Evolutionary conservation across 2,113 vertebrate species (phyloP).

Genomic region (human (Homo sapiens)): DNA sequence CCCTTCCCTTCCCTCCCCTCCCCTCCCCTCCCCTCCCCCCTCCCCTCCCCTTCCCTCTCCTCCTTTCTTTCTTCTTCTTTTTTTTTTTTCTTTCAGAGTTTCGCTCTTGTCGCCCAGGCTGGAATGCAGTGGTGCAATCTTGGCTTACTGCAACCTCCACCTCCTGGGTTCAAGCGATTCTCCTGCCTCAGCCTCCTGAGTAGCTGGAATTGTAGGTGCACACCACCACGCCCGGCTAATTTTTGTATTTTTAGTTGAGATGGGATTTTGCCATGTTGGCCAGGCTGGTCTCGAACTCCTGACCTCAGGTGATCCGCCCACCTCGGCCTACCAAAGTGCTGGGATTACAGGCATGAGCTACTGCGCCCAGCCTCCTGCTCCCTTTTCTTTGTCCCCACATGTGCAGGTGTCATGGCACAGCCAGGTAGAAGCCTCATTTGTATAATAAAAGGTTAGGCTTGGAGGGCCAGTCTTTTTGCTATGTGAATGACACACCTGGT

Average conservation of each 20-base stretch:
- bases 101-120: background rate
- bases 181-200: background rate
- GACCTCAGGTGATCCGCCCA: background rate
- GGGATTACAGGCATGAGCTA: background rate
- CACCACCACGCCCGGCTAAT: background rate
- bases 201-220: background rate
- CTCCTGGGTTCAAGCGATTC: background rate
- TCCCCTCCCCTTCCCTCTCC: too few species aligned
- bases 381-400: too few species aligned
- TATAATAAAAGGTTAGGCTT: too few species aligned
- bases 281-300: background rate
- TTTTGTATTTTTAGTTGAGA: background rate
- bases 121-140: background rate
- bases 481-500: too few species aligned
- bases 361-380: too few species aligned
- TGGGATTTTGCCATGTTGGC: fast-evolving
- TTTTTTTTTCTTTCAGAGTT: too few species aligned
- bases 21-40: too few species aligned
- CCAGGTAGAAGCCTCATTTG: too few species aligned
- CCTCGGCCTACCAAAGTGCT: background rate
- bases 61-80: fast-evolving
- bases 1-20: too few species aligned
- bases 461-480: too few species aligned
- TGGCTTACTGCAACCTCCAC: background rate
- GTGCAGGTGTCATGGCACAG: too few species aligned